A percentile compares a stretch with the other conserved stretches of the same genome.
These are phyloP conservation scores for Tipula unca DNA, from an alignment of 2,888 invertebrate species.

Conservation along the genomic window DNA sequence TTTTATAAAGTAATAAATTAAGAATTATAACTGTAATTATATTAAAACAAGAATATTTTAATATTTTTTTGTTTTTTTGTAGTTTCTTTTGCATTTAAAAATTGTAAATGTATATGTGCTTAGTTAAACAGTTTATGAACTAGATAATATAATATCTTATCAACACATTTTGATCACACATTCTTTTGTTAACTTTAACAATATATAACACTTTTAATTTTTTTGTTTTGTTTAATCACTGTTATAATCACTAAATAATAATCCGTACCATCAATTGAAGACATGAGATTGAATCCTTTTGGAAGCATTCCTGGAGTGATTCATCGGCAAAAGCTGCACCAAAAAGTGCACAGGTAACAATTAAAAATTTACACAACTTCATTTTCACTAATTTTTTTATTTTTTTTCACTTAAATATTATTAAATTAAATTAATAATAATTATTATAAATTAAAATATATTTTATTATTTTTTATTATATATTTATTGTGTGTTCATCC, in stretches of 20 bases:
- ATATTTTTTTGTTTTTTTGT: constrained; percentile 9
- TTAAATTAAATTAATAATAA: constrained; percentile 16
- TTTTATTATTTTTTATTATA: constrained; percentile 23
- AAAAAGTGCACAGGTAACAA: constrained; percentile 36
- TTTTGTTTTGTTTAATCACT: not conserved
- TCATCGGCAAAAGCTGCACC: constrained; percentile 30
- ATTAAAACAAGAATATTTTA: constrained; percentile 22
- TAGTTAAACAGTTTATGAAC: not conserved
- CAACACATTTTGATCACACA: not conserved
- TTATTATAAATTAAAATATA: not conserved
- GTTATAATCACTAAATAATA: not conserved
- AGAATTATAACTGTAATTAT: constrained; percentile 4
- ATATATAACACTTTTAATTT: not conserved
- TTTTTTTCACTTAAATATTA: constrained; percentile 2
- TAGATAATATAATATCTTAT: not conserved
- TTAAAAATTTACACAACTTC: constrained; percentile 35
- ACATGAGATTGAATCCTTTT: constrained; percentile 55
- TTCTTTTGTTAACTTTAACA: not conserved
- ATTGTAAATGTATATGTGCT: not conserved
- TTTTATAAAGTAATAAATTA: not conserved
- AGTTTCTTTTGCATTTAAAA: not conserved
- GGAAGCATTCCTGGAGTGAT: constrained; percentile 48
- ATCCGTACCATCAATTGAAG: constrained; percentile 48
- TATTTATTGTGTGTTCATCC: constrained; percentile 38
- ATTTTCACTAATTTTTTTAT: constrained; percentile 29